Base-by-base conservation (phyloP, 2,888 invertebrate genomes). In the Choristoneura rosaceana region DNA sequence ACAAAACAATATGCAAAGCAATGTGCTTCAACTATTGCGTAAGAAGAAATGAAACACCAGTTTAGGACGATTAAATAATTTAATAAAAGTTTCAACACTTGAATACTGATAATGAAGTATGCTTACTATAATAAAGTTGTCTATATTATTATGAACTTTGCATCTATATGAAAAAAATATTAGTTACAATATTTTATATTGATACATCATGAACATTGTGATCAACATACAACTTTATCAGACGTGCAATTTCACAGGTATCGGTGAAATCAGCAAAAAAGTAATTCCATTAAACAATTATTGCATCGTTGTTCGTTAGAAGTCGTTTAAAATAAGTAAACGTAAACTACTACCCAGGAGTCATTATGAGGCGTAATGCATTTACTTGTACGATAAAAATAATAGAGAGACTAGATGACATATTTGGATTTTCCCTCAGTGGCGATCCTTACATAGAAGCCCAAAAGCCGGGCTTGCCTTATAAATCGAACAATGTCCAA, bases 71-170 rank as follows among this genome's bases (percentile, higher is more conserved):
- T 90, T 90, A 90, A 88, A 90, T 91, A 89, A 87, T 92, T 92
- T 93, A 93, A 88, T 94, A 86, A 87, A 85, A 86, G 80, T 80
- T 83, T 87, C 86, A 92, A 93, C 91, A 90, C 79, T 90, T 84
- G 84, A 91, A 93, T 92, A 93, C 91, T 91, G 91, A 89, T 84
- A 81, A 80, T 82, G 81, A 82, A 87, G 84, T 83, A 81, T 83
- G 81, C 8, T 78, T 80, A 80, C 80, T 81, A 83, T 79, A 64
- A 68, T 64, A 64, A 73, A 69, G 69, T 58, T 63, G 50, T 61
- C 67, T 71, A 70, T 61, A 58, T 63, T 59, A 69, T 38, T 63
- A 69, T 66, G 43, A 71, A 52, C 60, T 41, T 43, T 52, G 47
- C 41, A 41, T 50, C 60, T 66, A 50, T 66, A 41, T 66, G 50